These are phyloP conservation scores for Epistrophe grossulariae DNA, from an alignment of 2,888 invertebrate genomes.

Conservation along the genomic window DNA sequence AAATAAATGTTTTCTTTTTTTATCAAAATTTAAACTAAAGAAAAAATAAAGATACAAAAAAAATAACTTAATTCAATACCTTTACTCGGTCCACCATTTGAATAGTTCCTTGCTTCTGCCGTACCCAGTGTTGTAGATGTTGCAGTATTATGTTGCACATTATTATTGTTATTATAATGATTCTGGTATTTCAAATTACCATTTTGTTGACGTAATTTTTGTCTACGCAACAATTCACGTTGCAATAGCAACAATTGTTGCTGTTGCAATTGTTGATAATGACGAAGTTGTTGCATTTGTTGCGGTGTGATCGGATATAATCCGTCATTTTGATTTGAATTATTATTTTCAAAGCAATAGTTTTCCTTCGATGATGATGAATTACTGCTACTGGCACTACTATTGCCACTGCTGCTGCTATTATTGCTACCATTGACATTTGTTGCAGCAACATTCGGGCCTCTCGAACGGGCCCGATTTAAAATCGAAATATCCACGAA, in stretches of 20 bases:
- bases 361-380: constrained; percentile 80
- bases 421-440: constrained; percentile 57
- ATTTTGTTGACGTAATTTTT: constrained; percentile 82
- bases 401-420: constrained; percentile 81
- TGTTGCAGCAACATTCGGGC: constrained; percentile 79
- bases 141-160: constrained; percentile 47
- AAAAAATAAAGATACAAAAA: constrained; percentile 40
- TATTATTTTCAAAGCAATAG: constrained; percentile 68
- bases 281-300: constrained; percentile 86
- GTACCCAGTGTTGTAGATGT: not conserved
- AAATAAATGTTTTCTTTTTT: constrained; percentile 10
- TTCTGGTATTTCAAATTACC: constrained; percentile 60
- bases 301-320: constrained; percentile 84
- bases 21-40: constrained; percentile 23
- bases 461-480: constrained; percentile 79
- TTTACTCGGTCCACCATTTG: constrained; percentile 65
- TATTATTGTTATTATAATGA: constrained; percentile 62
- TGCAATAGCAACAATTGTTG: constrained; percentile 83
- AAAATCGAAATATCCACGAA: constrained; percentile 83
- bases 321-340: constrained; percentile 35
- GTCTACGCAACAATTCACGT: constrained; percentile 83
- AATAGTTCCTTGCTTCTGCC: constrained; percentile 48
- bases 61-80: constrained; percentile 54
- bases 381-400: constrained; percentile 78
- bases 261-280: constrained; percentile 83